Evolutionary conservation across 2,888 invertebrate species (phyloP).

Genomic region (Dione juno): DNA sequence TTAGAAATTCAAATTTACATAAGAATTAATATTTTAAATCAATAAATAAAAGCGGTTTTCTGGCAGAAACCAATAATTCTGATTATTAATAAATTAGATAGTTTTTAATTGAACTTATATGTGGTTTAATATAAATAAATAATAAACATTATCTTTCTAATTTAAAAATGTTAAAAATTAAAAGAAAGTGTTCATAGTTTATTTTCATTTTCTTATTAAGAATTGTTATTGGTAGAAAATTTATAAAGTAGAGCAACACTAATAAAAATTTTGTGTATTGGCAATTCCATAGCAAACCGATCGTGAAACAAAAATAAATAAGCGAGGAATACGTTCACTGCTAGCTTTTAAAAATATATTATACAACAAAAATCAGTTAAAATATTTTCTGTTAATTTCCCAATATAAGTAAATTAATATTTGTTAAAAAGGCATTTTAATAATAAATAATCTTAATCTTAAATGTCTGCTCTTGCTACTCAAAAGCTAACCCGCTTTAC

Average conservation of each 20-base stretch:
- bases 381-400: not conserved
- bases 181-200: too few relatives aligned
- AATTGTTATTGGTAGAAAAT: constrained; percentile 8
- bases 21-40: not conserved
- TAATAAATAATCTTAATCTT: too few relatives aligned
- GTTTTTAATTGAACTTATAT: not conserved
- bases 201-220: not conserved
- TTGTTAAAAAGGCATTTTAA: too few relatives aligned
- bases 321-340: not conserved
- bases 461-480: too few relatives aligned
- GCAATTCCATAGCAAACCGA: not conserved
- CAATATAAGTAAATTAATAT: not conserved
- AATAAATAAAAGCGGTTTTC: too few relatives aligned
- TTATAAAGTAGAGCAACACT: constrained; percentile 6
- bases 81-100: not conserved
- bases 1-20: not conserved
- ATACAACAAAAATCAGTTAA: too few relatives aligned
- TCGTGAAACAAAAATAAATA: not conserved
- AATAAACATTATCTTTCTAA: not conserved
- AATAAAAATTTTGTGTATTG: not conserved
- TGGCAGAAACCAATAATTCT: too few relatives aligned
- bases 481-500: too few relatives aligned
- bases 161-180: too few relatives aligned
- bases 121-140: not conserved
- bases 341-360: not conserved